Evolutionary conservation across 1,140 invertebrate genomes (phyloP).

Genomic region (Papilio polyxenes): DNA sequence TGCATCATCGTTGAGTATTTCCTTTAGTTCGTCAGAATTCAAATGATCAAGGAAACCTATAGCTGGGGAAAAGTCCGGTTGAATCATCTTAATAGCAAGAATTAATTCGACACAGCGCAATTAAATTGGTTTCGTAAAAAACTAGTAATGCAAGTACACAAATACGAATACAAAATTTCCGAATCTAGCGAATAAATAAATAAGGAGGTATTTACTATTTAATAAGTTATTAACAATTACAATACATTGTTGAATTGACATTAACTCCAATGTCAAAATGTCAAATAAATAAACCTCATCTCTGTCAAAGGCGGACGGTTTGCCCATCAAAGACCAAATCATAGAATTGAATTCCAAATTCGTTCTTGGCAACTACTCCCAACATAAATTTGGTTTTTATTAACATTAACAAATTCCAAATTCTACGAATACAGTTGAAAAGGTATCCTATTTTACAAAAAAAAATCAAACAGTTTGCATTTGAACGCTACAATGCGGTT

Average conservation of each 20-base stretch:
- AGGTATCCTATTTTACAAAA: too few species aligned
- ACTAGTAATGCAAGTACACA: neutral
- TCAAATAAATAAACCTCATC: neutral
- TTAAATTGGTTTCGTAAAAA: neutral
- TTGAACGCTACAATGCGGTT: too few species aligned
- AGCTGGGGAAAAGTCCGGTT: constrained; percentile 74
- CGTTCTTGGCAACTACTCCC: too few species aligned
- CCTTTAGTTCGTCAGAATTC: constrained; percentile 88
- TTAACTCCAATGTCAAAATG: constrained; percentile 2
- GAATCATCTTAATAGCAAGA: constrained; percentile 67
- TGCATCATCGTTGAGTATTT: constrained; percentile 90
- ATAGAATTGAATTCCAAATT: too few species aligned
- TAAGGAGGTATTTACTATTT: neutral
- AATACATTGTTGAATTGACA: constrained; percentile 10
- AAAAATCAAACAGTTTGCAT: too few species aligned
- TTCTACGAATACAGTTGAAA: too few species aligned
- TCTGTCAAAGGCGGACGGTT: neutral
- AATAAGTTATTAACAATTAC: neutral
- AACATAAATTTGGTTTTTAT: too few species aligned
- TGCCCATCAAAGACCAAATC: neutral
- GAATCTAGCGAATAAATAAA: neutral
- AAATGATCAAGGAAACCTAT: constrained; percentile 75
- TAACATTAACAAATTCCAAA: too few species aligned
- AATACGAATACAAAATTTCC: neutral
- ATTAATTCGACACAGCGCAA: constrained; percentile 4